These are phyloP conservation scores for Paragorgia papillata DNA, from an alignment of 92 coral and sea anemone species.

Conservation along the genomic window DNA sequence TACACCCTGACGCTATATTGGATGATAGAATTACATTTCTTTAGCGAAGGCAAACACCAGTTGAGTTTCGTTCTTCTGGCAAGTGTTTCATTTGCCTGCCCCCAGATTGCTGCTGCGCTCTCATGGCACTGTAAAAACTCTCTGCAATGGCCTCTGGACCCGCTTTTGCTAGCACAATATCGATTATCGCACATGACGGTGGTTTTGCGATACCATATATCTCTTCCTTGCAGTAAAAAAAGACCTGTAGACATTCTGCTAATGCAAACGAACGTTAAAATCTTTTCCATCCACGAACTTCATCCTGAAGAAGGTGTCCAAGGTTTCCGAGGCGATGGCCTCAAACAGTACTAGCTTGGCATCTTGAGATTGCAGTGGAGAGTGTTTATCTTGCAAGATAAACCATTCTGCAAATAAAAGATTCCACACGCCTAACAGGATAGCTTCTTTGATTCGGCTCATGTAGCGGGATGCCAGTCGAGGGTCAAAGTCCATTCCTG, in stretches of 20 bases:
- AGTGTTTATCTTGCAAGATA: constrained; percentile 15
- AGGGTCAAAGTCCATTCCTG: constrained; percentile 38
- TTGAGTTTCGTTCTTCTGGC: constrained; percentile 41
- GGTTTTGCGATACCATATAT: constrained; percentile 42
- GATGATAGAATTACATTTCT: constrained; percentile 27
- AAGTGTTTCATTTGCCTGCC: constrained; percentile 45
- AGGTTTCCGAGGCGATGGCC: constrained; percentile 1
- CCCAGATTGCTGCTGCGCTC: constrained; percentile 42
- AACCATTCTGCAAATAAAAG: constrained; percentile 41
- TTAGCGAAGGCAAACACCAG: constrained; percentile 41
- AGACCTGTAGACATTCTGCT: constrained; percentile 48
- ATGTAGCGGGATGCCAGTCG: constrained; percentile 48
- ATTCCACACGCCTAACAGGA: constrained; percentile 35
- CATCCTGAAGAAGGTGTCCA: constrained; percentile 19
- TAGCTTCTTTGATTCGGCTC: constrained; percentile 44
- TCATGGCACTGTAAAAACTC: constrained; percentile 35
- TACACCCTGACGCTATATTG: constrained; percentile 21
- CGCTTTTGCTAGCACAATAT: constrained; percentile 41
- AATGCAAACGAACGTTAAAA: constrained; percentile 10
- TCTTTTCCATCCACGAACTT: constrained; percentile 32
- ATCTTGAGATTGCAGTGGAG: constrained; percentile 14
- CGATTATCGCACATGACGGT: constrained; percentile 30
- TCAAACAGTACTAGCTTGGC: constrained; percentile 4
- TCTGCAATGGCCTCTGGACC: constrained; percentile 51
- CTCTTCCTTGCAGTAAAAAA: constrained; percentile 35